A percentile compares a stretch with the other conserved stretches of the same genome.
Conservation (phyloP, 2,113 vertebrate species). For the Caloenas nicobarica region DNA sequence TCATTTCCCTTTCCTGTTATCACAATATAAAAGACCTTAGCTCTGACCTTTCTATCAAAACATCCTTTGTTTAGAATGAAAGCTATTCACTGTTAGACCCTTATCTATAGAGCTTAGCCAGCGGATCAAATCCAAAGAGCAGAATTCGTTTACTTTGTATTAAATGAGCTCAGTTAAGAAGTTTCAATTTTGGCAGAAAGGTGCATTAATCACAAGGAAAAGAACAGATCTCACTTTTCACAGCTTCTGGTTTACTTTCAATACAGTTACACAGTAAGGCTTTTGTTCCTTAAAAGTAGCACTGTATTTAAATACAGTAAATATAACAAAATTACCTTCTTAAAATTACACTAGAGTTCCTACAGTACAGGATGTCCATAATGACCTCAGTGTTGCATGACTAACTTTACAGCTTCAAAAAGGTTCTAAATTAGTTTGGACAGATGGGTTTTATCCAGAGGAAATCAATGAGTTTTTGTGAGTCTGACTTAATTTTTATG, state of each 20-base stretch:
- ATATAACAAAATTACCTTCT: conserved; percentile 85
- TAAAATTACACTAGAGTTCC: conserved; percentile 82
- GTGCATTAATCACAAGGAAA: conserved; percentile 86
- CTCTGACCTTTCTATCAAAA: conserved; percentile 87
- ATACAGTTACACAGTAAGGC: conserved; percentile 80
- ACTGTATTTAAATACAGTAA: conserved; percentile 88
- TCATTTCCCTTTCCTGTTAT: conserved; percentile 88
- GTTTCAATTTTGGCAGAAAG: conserved; percentile 86
- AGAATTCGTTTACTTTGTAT: conserved; percentile 87
- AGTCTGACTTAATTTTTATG: conserved; percentile 86
- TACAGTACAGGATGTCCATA: conserved; percentile 78
- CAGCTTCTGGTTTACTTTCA: conserved; percentile 83
- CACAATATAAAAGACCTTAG: conserved; percentile 82
- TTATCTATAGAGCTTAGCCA: conserved; percentile 83
- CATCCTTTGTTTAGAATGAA: conserved; percentile 87
- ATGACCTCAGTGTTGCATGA: conserved; percentile 85
- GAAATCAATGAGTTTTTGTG: conserved; percentile 91
- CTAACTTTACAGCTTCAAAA: conserved; percentile 78
- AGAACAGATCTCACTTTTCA: conserved; percentile 86
- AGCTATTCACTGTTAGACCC: conserved; percentile 78
- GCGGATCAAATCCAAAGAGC: conserved; percentile 82
- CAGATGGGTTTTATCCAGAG: conserved; percentile 87
- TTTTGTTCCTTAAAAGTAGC: conserved; percentile 83
- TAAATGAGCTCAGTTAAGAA: conserved; percentile 83
- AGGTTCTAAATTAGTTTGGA: conserved; percentile 85